Evolutionary conservation across 2,888 invertebrate genomes (phyloP).

Genomic region (Lissocephala sabroskyi): DNA sequence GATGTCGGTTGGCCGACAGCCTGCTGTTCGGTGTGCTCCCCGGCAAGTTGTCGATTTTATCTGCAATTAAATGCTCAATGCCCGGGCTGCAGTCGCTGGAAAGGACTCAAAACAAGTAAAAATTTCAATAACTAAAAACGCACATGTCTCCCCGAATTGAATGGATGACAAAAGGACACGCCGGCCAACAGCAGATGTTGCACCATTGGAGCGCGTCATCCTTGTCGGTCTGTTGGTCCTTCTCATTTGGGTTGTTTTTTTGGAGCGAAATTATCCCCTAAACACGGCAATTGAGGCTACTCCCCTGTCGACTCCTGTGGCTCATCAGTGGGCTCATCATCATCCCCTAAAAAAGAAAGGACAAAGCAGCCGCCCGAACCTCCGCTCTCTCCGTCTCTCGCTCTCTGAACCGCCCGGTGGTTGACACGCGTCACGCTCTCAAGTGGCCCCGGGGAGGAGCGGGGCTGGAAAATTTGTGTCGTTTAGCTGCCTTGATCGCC

Average conservation of each 20-base stretch:
- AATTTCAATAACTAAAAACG: constrained; percentile 67
- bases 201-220: constrained; percentile 50
- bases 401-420: too few relatives aligned
- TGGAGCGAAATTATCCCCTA: constrained; percentile 55
- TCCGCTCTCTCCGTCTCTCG: too few relatives aligned
- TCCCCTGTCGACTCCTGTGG: constrained; percentile 53
- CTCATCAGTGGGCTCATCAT: constrained; percentile 42
- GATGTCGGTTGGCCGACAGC: constrained; percentile 11
- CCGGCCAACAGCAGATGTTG: constrained; percentile 28
- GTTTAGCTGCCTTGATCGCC: too few relatives aligned
- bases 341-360: not conserved
- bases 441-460: constrained; percentile 18
- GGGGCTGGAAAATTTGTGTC: not conserved
- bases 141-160: constrained; percentile 57
- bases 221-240: constrained; percentile 15
- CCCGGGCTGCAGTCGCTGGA: constrained; percentile 28
- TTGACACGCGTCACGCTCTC: constrained; percentile 55
- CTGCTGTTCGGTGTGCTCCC: constrained; percentile 27
- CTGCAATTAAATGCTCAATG: constrained; percentile 67
- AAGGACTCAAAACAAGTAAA: constrained; percentile 54
- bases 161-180: constrained; percentile 2
- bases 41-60: constrained; percentile 60
- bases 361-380: too few relatives aligned
- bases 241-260: constrained; percentile 1
- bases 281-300: constrained; percentile 55